Conservation (phyloP, 2,797 vertebrate genomes). For the Onychomys leucogaster region DNA sequence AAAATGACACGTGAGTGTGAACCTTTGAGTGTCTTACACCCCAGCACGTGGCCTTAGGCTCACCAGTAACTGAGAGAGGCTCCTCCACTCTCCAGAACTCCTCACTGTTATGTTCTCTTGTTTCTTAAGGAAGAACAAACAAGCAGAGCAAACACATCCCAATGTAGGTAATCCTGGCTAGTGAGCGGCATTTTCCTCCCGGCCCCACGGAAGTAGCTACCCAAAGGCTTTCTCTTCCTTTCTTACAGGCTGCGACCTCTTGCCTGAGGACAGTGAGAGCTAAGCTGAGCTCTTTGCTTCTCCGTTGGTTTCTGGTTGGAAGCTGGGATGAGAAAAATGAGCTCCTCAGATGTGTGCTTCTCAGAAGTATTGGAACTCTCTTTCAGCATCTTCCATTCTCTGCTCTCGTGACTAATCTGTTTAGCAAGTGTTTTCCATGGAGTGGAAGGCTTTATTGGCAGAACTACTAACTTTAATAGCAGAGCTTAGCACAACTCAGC, state of each 20-base stretch:
- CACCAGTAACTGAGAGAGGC: neutral
- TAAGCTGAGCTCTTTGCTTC: neutral
- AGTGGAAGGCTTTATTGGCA: constrained; percentile 66
- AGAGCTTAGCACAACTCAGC: constrained; percentile 51
- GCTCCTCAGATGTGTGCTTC: constrained; percentile 34
- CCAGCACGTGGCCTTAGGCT: neutral
- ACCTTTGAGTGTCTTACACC: neutral
- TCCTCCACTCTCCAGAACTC: no score
- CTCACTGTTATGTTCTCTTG: neutral
- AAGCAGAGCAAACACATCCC: neutral
- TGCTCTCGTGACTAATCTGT: constrained; percentile 58
- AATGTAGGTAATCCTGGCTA: neutral
- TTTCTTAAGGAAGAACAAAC: neutral
- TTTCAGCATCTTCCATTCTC: constrained; percentile 59
- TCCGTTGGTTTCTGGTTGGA: constrained; percentile 13
- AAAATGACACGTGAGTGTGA: neutral
- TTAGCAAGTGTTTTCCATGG: constrained; percentile 60
- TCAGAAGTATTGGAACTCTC: constrained; percentile 64
- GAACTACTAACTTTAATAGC: constrained; percentile 67
- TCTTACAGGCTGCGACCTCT: neutral
- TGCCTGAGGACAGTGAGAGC: neutral
- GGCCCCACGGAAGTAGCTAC: neutral
- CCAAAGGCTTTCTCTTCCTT: constrained; percentile 32
- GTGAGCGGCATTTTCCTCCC: neutral
- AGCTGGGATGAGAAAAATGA: constrained; percentile 13